These are phyloP conservation scores for Trematocara marginatum DNA, from an alignment of 2,113 vertebrate genomes.

Conservation along the genomic window DNA sequence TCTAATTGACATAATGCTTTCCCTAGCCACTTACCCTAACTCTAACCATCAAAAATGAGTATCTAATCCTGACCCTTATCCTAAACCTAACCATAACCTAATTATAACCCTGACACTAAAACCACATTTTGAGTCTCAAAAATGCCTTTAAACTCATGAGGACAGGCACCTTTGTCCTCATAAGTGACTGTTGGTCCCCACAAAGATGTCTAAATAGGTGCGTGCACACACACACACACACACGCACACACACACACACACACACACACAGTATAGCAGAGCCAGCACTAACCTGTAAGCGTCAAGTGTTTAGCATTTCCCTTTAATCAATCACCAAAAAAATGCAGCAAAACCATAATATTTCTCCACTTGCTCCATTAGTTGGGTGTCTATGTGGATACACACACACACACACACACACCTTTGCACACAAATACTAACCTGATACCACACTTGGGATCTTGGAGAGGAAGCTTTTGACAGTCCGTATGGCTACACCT, in stretches of 20 bases:
- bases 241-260: neutral
- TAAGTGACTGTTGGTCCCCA: neutral
- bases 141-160: neutral
- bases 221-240: neutral
- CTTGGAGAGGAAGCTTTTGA: slow-evolving; percentile 97
- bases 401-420: neutral
- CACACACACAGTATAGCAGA: neutral
- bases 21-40: neutral
- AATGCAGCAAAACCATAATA: neutral
- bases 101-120: neutral
- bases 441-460: slow-evolving; percentile 94
- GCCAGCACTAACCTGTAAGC: neutral
- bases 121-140: neutral
- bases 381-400: neutral
- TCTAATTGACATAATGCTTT: neutral
- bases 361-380: neutral
- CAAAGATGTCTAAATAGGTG: accelerated
- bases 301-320: neutral
- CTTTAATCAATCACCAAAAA: neutral
- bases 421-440: slow-evolving; percentile 47
- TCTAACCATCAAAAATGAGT: neutral
- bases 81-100: neutral
- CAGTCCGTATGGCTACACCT: slow-evolving; percentile 89
- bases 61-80: accelerated
- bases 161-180: neutral